Base-by-base conservation (phyloP, 2,888 invertebrate species). In the Sipunculus nudus region DNA sequence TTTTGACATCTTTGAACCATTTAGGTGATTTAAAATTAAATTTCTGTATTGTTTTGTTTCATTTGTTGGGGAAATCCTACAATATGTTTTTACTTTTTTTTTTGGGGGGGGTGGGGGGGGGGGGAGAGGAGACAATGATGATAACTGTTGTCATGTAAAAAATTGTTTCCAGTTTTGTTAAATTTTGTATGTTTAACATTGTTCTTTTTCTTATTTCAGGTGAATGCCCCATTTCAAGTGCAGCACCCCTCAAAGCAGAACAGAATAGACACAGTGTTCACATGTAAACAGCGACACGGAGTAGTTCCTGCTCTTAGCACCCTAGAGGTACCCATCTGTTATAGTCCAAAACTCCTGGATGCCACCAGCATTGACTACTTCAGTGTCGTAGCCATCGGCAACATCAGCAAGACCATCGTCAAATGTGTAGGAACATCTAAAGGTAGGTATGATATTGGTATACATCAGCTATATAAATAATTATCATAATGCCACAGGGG, bases 311-410 rank as follows among this genome's bases (percentile, higher is more conserved):
- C 81, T 0, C 73, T 75, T 70, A 71, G 75, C 29, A 65, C 74
- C 23, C 52, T 78, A 23, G 75, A 73, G 59, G 68, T 82, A 39
- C 80, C 79, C 1, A 81, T 82, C 68, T 70, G 79, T 73, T 82
- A 67, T 70, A 70, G 61, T 26, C 81, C 81, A 6, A 73, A 74
- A 57, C 74, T 72, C 29, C 75, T 79, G 5, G 74, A 73, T 58
- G 65, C 68, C 0, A 74, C 72, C 21, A 78, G 75, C 57, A 74
- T 76, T 8, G 81, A 82, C 54, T 81, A 82, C 61, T 80, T 82
- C 67, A 69, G 75, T 57, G 71, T 82, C 6, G 66, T 70, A 26
- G 75, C 81, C 19, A 75, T 81, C 32, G 80, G 80, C 19, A 77
- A 78, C 63, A 67, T 79, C 66, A 80, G 79, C 58, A 79, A 76